These are phyloP conservation scores for Dryomyza anilis DNA, from an alignment of 2,888 invertebrate species.

Conservation along the genomic window DNA sequence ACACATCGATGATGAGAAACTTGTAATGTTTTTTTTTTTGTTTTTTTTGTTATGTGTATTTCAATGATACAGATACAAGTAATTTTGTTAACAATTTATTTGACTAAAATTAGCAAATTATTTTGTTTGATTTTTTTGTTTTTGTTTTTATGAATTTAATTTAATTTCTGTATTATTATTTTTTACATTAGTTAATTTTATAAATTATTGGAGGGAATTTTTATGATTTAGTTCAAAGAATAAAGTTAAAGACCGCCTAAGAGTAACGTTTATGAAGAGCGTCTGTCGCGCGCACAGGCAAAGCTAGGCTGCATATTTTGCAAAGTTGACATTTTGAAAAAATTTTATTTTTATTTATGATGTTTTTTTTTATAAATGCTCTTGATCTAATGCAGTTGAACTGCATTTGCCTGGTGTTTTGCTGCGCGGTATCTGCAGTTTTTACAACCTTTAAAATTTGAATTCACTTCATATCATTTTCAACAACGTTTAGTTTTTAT, in stretches of 20 bases:
- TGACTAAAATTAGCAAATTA: not conserved
- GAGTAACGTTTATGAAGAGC: not conserved
- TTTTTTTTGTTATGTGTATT: no score
- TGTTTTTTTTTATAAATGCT: no score
- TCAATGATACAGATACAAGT: no score
- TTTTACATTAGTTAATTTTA: constrained; percentile 51
- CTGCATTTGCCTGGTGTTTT: no score
- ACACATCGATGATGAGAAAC: constrained; percentile 14
- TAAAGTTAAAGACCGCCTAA: not conserved
- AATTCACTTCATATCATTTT: no score
- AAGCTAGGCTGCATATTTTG: not conserved
- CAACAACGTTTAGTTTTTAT: no score
- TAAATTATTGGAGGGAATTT: constrained; percentile 60
- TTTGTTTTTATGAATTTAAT: constrained; percentile 28
- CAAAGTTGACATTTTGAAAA: not conserved
- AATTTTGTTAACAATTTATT: not conserved
- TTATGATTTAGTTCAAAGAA: constrained; percentile 46
- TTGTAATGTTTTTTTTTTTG: not conserved
- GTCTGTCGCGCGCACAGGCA: not conserved
- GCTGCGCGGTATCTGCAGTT: no score
- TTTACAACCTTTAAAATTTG: no score
- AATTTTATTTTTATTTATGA: no score
- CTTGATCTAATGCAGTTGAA: no score
- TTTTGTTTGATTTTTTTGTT: constrained; percentile 30
- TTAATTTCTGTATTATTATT: constrained; percentile 15